Base-by-base conservation (phyloP, 2,797 vertebrate genomes). In the Avahi laniger region DNA sequence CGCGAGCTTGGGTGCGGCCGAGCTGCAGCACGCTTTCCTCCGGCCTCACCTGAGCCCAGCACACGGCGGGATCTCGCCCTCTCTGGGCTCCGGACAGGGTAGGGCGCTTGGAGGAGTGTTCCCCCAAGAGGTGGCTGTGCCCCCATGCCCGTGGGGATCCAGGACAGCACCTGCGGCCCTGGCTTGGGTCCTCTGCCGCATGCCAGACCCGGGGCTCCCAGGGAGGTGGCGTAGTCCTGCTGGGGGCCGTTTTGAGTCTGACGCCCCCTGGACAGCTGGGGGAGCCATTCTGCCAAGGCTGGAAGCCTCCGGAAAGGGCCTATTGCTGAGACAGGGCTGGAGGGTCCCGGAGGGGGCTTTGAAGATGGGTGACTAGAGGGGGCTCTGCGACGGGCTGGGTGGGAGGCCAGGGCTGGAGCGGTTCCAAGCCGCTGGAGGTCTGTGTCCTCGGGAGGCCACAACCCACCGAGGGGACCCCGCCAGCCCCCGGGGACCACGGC, bases 251-350 rank as follows among this genome's bases (percentile, higher is more conserved):
- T 17, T 8, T 4, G 2, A n/a, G 4, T 38, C 13, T 4, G 33
- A 30, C 1, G 6, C 0, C 1, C 24, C 52, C 63, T 0, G 63
- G 72, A 26, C n/a, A 22, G n/a, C 6, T 0, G 1, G 26, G 38
- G 10, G 0, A 9, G 17, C 48, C 5, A 0, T 8, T 28, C 1
- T 52, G 5, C 4, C 1, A 28, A 15, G 26, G 14, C n/a, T 0
- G 1, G 69, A 61, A 57, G 59, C 85, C 26, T 46, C 57, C 11
- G 30, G n/a, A 35, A 41, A 15, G 46, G 65, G 43, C 35, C 52
- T 3, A 0, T 14, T 14, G 54, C 12, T 48, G 7, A 30, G 38
- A 46, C 26, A 5, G 75, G 18, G 54, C 79, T 20, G 75, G 75
- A 13, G 24, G 41, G 65, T 0, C 46, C 13, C 0, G n/a, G 50